A percentile compares a stretch with the other conserved stretches of the same genome.
Conservation (phyloP, 2,888 invertebrate species). For the Ceramica pisi region DNA sequence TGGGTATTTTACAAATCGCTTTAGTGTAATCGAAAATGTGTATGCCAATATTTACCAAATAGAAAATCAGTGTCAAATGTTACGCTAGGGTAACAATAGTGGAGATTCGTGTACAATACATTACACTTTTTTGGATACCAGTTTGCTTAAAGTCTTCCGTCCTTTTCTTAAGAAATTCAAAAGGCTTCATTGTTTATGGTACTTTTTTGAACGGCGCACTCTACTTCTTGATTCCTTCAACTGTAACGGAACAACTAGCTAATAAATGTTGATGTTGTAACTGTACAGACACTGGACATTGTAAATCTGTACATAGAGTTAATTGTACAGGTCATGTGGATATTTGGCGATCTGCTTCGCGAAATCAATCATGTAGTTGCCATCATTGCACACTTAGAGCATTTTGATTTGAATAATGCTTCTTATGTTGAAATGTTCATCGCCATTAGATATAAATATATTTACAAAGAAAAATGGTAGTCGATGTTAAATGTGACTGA, state of each 20-base stretch:
- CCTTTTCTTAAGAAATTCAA: slow-evolving; percentile 82
- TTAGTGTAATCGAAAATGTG: slow-evolving; percentile 74
- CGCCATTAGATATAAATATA: slow-evolving; percentile 81
- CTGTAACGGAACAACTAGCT: slow-evolving; percentile 74
- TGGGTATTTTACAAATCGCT: slow-evolving; percentile 76
- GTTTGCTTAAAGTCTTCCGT: slow-evolving; percentile 89
- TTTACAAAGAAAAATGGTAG: slow-evolving; percentile 89
- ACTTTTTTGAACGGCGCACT: slow-evolving; percentile 64
- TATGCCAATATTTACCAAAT: slow-evolving; percentile 78
- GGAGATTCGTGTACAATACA: slow-evolving; percentile 76
- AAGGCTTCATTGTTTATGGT: slow-evolving; percentile 68
- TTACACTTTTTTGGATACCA: slow-evolving; percentile 77
- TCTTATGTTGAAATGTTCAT: slow-evolving; percentile 77
- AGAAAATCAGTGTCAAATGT: slow-evolving; percentile 87
- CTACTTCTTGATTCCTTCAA: slow-evolving; percentile 67
- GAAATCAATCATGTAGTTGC: slow-evolving; percentile 79
- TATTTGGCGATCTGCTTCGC: slow-evolving; percentile 90
- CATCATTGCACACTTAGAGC: slow-evolving; percentile 80
- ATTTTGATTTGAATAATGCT: slow-evolving; percentile 80
- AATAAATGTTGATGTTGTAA: slow-evolving; percentile 73
- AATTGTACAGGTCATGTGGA: slow-evolving; percentile 91
- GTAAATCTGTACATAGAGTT: slow-evolving; percentile 84
- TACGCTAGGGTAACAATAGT: slow-evolving; percentile 87
- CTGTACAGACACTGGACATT: slow-evolving; percentile 76
- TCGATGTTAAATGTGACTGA: slow-evolving; percentile 75